Evolutionary conservation across 1,140 invertebrate genomes (phyloP), one percentile per base, ranked within the genome.

Genomic region (Heliconius eleuchia): DNA sequence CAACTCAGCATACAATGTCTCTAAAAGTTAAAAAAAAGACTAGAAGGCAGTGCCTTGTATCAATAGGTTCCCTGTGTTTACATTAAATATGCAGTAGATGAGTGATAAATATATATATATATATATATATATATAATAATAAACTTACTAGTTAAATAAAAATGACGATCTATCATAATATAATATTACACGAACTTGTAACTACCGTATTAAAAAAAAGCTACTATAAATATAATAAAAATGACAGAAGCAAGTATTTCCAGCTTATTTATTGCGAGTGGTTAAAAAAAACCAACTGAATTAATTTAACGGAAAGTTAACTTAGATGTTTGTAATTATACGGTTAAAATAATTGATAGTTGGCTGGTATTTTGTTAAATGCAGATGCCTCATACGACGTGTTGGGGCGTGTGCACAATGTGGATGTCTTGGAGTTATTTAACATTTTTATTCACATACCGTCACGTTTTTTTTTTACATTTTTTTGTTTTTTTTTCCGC

Each of bases 271-370:
- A 66, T 66, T 27, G 27, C 60, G 27, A 66, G 13, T 16, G 23
- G 27, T 7, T 5, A 13, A 30, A 66, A 60, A 66, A 66, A 66
- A 66, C 9, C 19, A 4, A 19, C 27, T 6, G 60, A 30, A 66
- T 66, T 66, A 27, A 30, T 66, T 66, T 30, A 66, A 27, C 27
- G 23, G 23, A 30, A 66, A 27, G 23, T 66, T 66, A 66, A 66
- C 60, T 66, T 66, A 66, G 60, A 66, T 11, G 60, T 11, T 30
- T 66, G 70, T 76, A 76, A 76, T 76, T 76, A 76, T 71, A 76
- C 74, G 27, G 11, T 57, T 34, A 46, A 18, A 46, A 27, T 76
- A 76, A 76, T 76, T 76, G 74, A 70, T 76, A 76, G 60, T 70
- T 76, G 39, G 39, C 3, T 71, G 60, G 23, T 30, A 71, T 76